These are phyloP conservation scores for Gryllus longicercus DNA, from an alignment of 2,888 invertebrate genomes.

Conservation along the genomic window DNA sequence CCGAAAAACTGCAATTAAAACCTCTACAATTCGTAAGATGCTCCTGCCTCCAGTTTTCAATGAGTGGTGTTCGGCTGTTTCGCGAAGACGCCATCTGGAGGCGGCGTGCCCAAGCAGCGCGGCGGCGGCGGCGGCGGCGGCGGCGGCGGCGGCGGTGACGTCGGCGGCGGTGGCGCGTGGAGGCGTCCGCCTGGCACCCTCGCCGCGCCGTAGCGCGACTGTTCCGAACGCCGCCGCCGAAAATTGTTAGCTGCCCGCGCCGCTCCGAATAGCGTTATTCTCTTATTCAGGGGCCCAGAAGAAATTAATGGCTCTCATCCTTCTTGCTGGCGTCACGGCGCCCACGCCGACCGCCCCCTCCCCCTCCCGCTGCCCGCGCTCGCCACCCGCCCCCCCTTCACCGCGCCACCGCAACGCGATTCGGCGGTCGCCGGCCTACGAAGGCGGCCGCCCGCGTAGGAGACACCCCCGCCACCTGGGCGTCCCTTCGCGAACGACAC, in stretches of 20 bases:
- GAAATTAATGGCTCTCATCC: slow-evolving; percentile 1
- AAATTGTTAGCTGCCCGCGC: slow-evolving; percentile 2
- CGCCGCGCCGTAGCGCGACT: background rate
- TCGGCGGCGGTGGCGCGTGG: background rate
- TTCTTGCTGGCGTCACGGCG: slow-evolving; percentile 10
- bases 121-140: background rate
- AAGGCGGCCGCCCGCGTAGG: background rate
- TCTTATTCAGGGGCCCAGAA: slow-evolving; percentile 17
- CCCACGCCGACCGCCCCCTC: background rate
- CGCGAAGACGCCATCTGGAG: too few species aligned
- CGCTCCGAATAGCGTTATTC: slow-evolving; percentile 17
- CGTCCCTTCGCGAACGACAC: too few species aligned
- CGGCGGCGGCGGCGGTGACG: background rate
- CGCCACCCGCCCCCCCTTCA: background rate
- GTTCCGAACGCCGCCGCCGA: slow-evolving; percentile 1
- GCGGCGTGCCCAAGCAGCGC: background rate
- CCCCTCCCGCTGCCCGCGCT: background rate
- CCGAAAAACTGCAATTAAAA: too few species aligned
- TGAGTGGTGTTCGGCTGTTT: too few species aligned
- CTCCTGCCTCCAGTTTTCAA: too few species aligned
- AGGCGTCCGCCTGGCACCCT: background rate
- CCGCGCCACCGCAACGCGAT: background rate
- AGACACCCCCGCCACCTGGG: background rate
- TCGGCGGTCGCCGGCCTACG: background rate
- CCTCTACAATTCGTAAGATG: too few species aligned